These are phyloP conservation scores for Platyscapa corneri DNA, from an alignment of 1,140 invertebrate genomes.

Conservation along the genomic window DNA sequence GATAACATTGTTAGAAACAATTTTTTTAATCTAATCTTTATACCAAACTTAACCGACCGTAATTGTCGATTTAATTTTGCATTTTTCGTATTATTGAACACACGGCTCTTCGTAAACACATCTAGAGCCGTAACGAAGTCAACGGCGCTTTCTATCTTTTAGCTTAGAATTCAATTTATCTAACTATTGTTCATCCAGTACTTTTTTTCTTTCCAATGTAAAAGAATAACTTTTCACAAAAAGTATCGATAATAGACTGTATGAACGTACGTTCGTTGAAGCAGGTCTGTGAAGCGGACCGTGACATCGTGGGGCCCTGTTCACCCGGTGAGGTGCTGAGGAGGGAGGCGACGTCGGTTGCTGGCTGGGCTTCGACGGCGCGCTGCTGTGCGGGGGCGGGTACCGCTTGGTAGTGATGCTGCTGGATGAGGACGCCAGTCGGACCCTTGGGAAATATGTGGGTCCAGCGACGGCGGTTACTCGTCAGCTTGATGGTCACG, in stretches of 20 bases:
- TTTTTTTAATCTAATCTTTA: too few species aligned
- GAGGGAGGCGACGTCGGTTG: conserved; percentile 55
- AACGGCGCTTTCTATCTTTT: too few species aligned
- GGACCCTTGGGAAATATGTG: conserved; percentile 98
- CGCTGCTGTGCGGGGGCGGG: conserved; percentile 75
- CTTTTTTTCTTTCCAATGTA: too few species aligned
- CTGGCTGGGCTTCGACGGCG: conserved; percentile 53
- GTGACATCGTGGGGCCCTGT: conserved; percentile 58
- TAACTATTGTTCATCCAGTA: too few species aligned
- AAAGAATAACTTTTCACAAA: too few species aligned
- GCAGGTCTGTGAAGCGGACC: conserved; percentile 69
- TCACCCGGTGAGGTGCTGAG: conserved; percentile 62
- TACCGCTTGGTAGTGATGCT: conserved; percentile 93
- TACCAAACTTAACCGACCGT: too few species aligned
- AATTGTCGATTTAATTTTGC: too few species aligned
- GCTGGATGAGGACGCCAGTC: conserved; percentile 91
- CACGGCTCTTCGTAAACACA: too few species aligned
- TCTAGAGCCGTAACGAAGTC: too few species aligned
- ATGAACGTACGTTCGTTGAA: conserved; percentile 72
- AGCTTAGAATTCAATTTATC: too few species aligned
- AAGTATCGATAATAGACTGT: background rate
- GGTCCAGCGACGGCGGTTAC: conserved; percentile 96
- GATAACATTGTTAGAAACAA: too few species aligned
- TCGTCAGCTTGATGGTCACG: conserved; percentile 96
- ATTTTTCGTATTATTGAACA: too few species aligned